A percentile compares a stretch with the other conserved stretches of the same genome.
phyloP scores from a whole-genome alignment of 2,113 vertebrate genomes.

The Pandion haliaetus region DNA sequence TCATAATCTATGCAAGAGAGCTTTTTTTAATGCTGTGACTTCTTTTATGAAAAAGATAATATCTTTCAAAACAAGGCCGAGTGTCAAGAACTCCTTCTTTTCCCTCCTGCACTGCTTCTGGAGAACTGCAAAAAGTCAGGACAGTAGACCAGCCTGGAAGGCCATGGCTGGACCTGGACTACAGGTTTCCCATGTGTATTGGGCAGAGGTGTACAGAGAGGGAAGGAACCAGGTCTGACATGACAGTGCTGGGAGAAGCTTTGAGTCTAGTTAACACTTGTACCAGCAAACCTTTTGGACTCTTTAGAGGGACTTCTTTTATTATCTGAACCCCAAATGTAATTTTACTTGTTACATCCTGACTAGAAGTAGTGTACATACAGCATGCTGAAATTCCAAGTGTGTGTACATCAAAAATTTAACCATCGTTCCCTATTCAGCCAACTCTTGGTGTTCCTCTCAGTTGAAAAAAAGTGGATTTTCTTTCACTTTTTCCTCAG shows the following conservation, averaged over 20 bases:
- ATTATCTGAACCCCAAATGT: neutral
- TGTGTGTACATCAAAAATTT: neutral
- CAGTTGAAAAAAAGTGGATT: neutral
- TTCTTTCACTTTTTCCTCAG: neutral
- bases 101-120: neutral
- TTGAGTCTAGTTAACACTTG: neutral
- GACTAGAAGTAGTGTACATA: neutral
- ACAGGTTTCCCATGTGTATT: rapidly evolving
- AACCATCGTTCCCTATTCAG: neutral
- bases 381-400: neutral
- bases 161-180: neutral
- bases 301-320: neutral
- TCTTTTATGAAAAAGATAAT: neutral
- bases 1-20: neutral
- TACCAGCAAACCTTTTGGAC: neutral
- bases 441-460: neutral
- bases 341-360: neutral
- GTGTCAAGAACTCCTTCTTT: neutral
- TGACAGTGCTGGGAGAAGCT: neutral
- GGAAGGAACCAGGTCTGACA: neutral
- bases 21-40: neutral
- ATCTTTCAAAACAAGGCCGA: neutral
- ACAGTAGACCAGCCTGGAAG: neutral
- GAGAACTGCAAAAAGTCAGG: neutral
- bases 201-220: neutral